Evolutionary conservation across 1,140 invertebrate genomes (phyloP), one percentile per base, ranked within the genome.

Genomic region (Littorina saxatilis): DNA sequence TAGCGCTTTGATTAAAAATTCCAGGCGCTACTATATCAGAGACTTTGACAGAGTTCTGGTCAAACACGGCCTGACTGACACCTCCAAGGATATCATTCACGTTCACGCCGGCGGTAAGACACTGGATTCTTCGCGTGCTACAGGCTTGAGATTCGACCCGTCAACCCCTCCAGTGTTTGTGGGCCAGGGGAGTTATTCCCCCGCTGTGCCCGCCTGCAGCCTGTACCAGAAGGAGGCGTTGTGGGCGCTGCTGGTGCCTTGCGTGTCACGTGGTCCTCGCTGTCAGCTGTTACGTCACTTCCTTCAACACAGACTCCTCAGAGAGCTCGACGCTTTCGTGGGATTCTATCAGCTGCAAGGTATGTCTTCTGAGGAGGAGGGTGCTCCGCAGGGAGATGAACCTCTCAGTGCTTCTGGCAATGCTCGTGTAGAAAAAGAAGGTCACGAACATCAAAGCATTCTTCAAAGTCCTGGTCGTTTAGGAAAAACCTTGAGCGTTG

Each of bases 311-410:
- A 27, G 76, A n/a, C 39, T 78, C 37, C 29, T 78, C 76, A 78
- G 58, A 43, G 76, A 78, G n/a, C 76, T 78, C 32, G 76, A 78
- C 76, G 76, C 76, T 11, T 78, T 78, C 58, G 37, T 58, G 3
- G 76, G 76, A 2, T 66, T 78, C 58, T 78, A 78, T 58, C 76
- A 63, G 35, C 32, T 78, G 15, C 20, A n/a, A n/a, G n/a, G 27
- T 3, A 7, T 35, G 23, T 35, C 76, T 7, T 23, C 27, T 73
- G 17, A 73, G 2, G 9, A 7, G n/a, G 47, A 47, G 3, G 29
- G 5, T n/a, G n/a, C n/a, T n/a, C n/a, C n/a, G n/a, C n/a, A n/a
- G n/a, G n/a, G n/a, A n/a, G n/a, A n/a, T n/a, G n/a, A n/a, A n/a
- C n/a, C n/a, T n/a, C n/a, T n/a, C n/a, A n/a, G n/a, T n/a, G n/a